phyloP scores from a whole-genome alignment of 37 sponge, comb jelly and placozoan species.

The Cladorhizidae sp. region DNA sequence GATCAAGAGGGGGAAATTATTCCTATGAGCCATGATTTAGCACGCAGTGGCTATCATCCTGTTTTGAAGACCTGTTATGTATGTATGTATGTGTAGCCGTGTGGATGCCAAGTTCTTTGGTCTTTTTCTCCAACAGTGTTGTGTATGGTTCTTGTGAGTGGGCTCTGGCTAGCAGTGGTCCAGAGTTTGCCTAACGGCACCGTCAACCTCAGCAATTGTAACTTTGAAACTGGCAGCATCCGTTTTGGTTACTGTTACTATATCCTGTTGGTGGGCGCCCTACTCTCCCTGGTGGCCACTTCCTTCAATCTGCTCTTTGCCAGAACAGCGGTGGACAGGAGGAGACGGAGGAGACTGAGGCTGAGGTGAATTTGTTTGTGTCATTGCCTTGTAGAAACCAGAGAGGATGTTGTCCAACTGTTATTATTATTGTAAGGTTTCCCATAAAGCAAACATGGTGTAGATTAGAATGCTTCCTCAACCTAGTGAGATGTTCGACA shows the following conservation, averaged over 20 bases:
- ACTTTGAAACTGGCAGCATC: neutral
- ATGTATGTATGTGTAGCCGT: too few relatives aligned
- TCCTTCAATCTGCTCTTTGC: constrained; percentile 72
- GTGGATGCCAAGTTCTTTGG: too few relatives aligned
- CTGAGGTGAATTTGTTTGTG: constrained; percentile 48
- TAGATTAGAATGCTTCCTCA: too few relatives aligned
- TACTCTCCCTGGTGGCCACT: constrained; percentile 61
- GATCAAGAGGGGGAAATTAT: too few relatives aligned
- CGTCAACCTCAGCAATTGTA: neutral
- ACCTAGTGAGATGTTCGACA: too few relatives aligned
- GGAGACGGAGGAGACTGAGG: constrained; percentile 42
- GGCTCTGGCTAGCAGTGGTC: constrained; percentile 76
- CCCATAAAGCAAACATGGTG: too few relatives aligned
- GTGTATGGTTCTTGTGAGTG: constrained; percentile 70
- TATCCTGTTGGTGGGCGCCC: constrained; percentile 53
- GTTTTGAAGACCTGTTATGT: too few relatives aligned
- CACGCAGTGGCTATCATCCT: too few relatives aligned
- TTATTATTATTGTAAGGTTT: too few relatives aligned
- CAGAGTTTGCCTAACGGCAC: constrained; percentile 41
- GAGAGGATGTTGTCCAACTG: too few relatives aligned
- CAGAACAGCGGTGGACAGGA: constrained; percentile 72
- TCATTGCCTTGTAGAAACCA: too few relatives aligned
- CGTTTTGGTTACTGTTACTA: constrained; percentile 75
- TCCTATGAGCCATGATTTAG: too few relatives aligned
- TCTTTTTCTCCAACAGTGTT: constrained; percentile 41